Evolutionary conservation across 2,113 vertebrate genomes (phyloP).

Genomic region (Paratilapia polleni): DNA sequence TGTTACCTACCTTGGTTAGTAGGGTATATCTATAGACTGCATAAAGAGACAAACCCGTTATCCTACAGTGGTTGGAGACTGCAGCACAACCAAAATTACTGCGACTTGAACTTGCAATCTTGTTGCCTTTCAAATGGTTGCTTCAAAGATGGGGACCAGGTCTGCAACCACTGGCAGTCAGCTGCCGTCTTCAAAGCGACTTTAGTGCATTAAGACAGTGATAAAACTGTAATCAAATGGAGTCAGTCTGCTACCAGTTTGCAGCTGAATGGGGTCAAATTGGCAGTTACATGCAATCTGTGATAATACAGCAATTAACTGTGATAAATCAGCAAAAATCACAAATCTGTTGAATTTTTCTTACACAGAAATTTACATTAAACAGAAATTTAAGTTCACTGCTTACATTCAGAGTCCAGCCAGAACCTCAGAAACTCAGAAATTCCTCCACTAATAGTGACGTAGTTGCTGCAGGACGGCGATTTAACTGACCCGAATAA

Average conservation of each 20-base stretch:
- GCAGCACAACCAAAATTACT: not conserved
- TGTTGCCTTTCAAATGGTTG: not conserved
- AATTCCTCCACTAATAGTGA: not conserved
- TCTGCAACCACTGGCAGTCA: not conserved
- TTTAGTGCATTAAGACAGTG: not conserved
- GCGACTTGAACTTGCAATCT: not conserved
- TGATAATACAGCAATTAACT: not conserved
- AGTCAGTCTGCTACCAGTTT: not conserved
- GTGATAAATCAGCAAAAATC: not conserved
- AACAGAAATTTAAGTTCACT: too few species aligned
- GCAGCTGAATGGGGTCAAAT: too few species aligned
- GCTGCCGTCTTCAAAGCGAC: not conserved
- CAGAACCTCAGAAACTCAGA: not conserved
- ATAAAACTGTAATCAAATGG: not conserved
- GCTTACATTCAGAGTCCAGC: not conserved
- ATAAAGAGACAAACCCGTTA: not conserved
- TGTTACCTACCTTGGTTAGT: too few species aligned
- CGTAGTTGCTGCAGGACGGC: too few species aligned
- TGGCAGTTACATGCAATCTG: not conserved
- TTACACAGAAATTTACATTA: not conserved
- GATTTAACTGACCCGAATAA: too few species aligned
- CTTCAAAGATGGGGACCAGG: not conserved
- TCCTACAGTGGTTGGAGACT: not conserved
- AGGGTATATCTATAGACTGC: too few species aligned
- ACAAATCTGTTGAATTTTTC: not conserved